A percentile compares a stretch with the other conserved stretches of the same genome.
Conservation (phyloP, 2,888 invertebrate genomes). For the Pyrocoelia pectoralis region DNA sequence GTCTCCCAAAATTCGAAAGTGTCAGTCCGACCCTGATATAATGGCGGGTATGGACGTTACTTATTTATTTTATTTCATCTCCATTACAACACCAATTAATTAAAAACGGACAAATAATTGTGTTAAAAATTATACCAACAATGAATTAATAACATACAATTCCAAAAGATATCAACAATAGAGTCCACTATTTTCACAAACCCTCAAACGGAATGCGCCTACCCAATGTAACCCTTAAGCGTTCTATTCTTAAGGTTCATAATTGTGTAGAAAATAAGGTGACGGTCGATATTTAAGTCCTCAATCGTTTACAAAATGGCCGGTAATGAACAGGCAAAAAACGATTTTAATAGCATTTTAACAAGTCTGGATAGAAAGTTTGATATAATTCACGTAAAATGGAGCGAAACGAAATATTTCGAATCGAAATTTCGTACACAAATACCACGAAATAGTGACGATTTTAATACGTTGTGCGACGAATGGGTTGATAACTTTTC, state of each 20-base stretch:
- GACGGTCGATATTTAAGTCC: slow-evolving; percentile 41
- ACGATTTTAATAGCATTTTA: slow-evolving; percentile 55
- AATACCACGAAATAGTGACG: slow-evolving; percentile 54
- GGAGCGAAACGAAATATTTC: slow-evolving; percentile 54
- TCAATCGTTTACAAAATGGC: slow-evolving; percentile 44
- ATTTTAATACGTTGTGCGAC: slow-evolving; percentile 57
- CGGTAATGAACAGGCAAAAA: slow-evolving; percentile 49
- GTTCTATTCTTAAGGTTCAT: slow-evolving; percentile 12
- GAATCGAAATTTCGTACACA: slow-evolving; percentile 58
- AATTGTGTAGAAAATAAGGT: neutral
- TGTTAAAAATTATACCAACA: too few relatives aligned
- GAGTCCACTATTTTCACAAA: slow-evolving; percentile 27
- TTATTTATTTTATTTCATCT: too few relatives aligned
- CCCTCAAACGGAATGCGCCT: slow-evolving; percentile 22
- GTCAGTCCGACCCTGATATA: too few relatives aligned
- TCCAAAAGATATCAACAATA: slow-evolving; percentile 35
- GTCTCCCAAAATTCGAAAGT: too few relatives aligned
- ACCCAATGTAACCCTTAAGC: slow-evolving; percentile 15
- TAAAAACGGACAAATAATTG: too few relatives aligned
- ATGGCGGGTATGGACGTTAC: too few relatives aligned
- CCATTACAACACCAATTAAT: too few relatives aligned
- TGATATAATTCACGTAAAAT: slow-evolving; percentile 55
- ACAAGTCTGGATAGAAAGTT: slow-evolving; percentile 53
- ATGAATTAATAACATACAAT: too few relatives aligned
- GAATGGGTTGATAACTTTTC: slow-evolving; percentile 59